Conservation (phyloP, 1,140 invertebrate species). For the Potamilus streckersoni region DNA sequence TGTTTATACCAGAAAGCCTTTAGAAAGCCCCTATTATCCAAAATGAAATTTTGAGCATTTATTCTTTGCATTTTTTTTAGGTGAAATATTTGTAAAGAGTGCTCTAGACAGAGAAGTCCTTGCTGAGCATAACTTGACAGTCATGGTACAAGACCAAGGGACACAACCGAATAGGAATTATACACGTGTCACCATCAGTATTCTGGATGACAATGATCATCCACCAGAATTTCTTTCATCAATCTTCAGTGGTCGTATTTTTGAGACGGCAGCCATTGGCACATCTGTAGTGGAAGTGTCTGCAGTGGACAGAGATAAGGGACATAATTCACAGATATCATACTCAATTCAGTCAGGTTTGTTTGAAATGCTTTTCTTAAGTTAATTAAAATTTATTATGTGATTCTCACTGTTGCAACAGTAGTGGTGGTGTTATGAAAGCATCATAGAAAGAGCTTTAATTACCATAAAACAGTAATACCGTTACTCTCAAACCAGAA, state of each 20-base stretch:
- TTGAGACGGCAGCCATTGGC: conserved; percentile 63
- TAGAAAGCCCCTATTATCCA: no score
- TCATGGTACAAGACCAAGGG: conserved; percentile 91
- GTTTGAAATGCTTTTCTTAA: conserved; percentile 4
- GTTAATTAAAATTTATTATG: no score
- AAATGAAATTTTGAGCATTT: no score
- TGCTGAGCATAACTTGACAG: conserved; percentile 85
- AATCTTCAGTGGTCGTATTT: conserved; percentile 55
- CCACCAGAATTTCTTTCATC: conserved; percentile 83
- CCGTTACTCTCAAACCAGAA: no score
- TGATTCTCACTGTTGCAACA: no score
- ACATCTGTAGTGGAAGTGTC: conserved; percentile 75
- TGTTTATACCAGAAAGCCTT: no score
- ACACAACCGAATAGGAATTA: conserved; percentile 86
- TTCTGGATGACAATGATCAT: conserved; percentile 92
- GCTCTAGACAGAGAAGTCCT: conserved; percentile 84
- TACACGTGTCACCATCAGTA: conserved; percentile 83
- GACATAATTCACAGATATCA: conserved; percentile 82
- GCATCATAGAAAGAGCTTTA: no score
- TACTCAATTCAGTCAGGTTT: conserved; percentile 84
- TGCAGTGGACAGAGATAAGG: conserved; percentile 85
- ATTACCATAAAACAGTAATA: no score
- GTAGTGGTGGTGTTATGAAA: no score
- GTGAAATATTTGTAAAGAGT: conserved; percentile 76
- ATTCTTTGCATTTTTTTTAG: conserved; percentile 40